phyloP scores from a whole-genome alignment of 2,888 invertebrate species.

The Agapostemon virescens region DNA sequence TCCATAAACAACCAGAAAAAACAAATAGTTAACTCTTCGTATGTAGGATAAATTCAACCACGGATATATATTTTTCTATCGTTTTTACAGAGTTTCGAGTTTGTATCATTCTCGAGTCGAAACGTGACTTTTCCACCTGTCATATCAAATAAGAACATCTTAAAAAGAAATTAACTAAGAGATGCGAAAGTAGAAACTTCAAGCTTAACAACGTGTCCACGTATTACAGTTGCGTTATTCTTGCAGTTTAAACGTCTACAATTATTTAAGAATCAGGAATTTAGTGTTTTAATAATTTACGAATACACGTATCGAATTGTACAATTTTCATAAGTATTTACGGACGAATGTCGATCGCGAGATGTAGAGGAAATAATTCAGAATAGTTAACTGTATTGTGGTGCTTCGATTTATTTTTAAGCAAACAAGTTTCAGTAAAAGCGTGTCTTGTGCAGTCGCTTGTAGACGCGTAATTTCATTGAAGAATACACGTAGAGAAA shows the following conservation, averaged over 20 bases:
- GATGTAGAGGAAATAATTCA: neutral
- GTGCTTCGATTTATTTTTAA: neutral
- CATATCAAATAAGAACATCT: no score
- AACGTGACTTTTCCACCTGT: no score
- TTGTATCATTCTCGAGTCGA: neutral
- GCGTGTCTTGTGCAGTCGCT: neutral
- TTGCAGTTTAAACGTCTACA: neutral
- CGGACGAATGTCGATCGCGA: neutral
- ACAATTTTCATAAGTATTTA: neutral
- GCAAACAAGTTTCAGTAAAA: conserved; percentile 13
- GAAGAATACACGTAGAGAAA: conserved; percentile 38
- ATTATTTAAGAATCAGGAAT: no score
- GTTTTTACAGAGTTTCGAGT: neutral
- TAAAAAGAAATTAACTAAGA: no score
- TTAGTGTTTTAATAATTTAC: neutral
- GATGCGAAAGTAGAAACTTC: no score
- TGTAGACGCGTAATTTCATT: conserved; percentile 21
- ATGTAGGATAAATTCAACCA: no score
- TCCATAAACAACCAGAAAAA: no score
- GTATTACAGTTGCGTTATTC: neutral
- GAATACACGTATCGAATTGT: neutral
- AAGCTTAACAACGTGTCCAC: neutral
- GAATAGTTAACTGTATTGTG: neutral
- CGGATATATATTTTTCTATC: no score
- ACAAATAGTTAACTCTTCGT: no score